A percentile compares a stretch with the other conserved stretches of the same genome.
These are phyloP conservation scores for Phalacrocorax carbo DNA, from an alignment of 2,113 vertebrate species.

Conservation along the genomic window DNA sequence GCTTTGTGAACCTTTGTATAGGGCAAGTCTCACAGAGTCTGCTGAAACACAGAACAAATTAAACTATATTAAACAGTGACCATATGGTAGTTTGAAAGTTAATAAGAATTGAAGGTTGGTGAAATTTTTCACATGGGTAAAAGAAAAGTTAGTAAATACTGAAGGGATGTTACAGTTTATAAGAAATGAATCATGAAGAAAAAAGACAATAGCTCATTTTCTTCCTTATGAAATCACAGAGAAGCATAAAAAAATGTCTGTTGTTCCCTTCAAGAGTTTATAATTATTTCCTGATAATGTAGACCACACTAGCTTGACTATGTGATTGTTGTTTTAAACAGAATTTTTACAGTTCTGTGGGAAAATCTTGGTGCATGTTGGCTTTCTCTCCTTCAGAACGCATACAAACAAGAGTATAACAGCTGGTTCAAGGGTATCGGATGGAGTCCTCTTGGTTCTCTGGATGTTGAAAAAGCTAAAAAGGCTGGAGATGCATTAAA, in stretches of 20 bases:
- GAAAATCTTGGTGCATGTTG: background rate
- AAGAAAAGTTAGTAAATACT: background rate
- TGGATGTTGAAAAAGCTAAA: constrained; percentile 77
- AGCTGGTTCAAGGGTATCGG: constrained; percentile 78
- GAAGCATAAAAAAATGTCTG: background rate
- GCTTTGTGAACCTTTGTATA: background rate
- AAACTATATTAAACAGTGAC: background rate
- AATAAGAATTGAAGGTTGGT: background rate
- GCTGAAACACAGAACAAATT: background rate
- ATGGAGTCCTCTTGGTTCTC: constrained; percentile 77
- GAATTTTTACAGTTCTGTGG: background rate
- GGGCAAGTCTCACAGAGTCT: background rate
- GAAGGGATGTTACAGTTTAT: background rate
- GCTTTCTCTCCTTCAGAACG: constrained; percentile 63
- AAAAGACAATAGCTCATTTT: background rate
- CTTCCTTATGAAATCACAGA: background rate
- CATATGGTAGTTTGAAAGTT: background rate
- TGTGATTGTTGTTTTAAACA: background rate
- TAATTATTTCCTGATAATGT: background rate
- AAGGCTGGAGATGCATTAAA: constrained; percentile 77
- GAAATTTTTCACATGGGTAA: background rate
- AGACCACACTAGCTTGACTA: background rate
- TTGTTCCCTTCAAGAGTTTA: background rate
- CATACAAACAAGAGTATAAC: constrained; percentile 79
- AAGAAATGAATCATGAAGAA: background rate